Evolutionary conservation across 2,113 vertebrate genomes (phyloP).

Genomic region (Equus przewalskii): DNA sequence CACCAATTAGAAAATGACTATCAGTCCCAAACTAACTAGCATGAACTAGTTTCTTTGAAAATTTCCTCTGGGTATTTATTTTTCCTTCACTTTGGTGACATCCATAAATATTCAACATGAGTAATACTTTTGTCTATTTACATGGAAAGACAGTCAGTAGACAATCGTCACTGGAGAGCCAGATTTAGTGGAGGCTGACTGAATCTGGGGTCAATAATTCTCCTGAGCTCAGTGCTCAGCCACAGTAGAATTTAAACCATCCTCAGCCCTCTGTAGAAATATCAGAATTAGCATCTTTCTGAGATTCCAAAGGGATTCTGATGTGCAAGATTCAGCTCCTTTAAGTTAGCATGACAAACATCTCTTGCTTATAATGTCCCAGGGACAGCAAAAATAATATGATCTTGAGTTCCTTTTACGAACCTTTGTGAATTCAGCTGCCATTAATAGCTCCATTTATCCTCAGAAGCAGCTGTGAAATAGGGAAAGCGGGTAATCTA

Average conservation of each 20-base stretch:
- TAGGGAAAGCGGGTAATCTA: background rate
- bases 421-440: background rate
- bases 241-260: background rate
- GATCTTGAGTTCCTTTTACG: slow-evolving; percentile 50
- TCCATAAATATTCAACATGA: slow-evolving; percentile 61
- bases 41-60: slow-evolving; percentile 30
- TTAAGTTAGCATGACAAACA: background rate
- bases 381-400: background rate
- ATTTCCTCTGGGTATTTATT: slow-evolving; percentile 45
- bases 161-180: slow-evolving; percentile 8
- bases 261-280: background rate
- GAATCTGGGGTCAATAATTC: background rate
- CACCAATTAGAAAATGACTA: slow-evolving; percentile 16
- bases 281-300: background rate
- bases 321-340: background rate
- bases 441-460: background rate
- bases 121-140: slow-evolving; percentile 35
- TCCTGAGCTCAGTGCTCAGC: background rate
- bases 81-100: slow-evolving; percentile 32
- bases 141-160: slow-evolving; percentile 23
- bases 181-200: background rate
- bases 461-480: background rate
- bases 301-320: background rate
- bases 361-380: background rate
- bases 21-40: background rate